Percentiles rank a stretch among this genome's conserved stretches.
Conservation (phyloP, 2,113 vertebrate species). For the Oreochromis spilurus region DNA sequence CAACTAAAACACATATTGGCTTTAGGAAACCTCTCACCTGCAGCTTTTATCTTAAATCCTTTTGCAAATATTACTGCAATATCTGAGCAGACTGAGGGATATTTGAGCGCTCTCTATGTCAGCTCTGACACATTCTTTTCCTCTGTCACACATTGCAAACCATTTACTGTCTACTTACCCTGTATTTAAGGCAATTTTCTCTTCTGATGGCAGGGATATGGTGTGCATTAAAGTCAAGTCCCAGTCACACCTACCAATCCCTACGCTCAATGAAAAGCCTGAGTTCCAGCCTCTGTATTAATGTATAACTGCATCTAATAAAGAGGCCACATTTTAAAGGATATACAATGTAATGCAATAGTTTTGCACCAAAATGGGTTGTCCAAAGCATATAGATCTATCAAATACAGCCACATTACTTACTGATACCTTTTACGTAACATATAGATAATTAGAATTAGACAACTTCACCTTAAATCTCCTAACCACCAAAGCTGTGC, state of each 20-base stretch:
- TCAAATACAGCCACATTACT: background rate
- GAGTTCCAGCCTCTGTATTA: conserved; percentile 10
- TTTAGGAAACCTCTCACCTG: conserved; percentile 48
- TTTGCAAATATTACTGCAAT: conserved; percentile 65
- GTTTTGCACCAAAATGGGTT: background rate
- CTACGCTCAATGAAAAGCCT: conserved; percentile 32
- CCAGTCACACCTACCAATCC: conserved; percentile 37
- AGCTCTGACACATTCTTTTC: conserved; percentile 60
- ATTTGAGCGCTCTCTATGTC: conserved; percentile 54
- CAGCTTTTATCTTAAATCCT: conserved; percentile 60
- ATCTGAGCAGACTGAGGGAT: conserved; percentile 38
- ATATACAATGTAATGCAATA: background rate
- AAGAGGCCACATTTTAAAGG: background rate
- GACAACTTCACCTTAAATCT: background rate
- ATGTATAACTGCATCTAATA: background rate
- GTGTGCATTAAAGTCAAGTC: conserved; percentile 63
- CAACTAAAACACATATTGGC: conserved; percentile 34
- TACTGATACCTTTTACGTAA: background rate
- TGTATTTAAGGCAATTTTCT: conserved; percentile 72
- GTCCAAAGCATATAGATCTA: background rate
- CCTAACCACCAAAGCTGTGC: background rate
- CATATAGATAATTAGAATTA: background rate
- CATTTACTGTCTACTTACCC: conserved; percentile 68
- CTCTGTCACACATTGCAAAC: conserved; percentile 58
- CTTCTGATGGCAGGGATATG: conserved; percentile 41